These are phyloP conservation scores for Odontomachus brunneus DNA, from an alignment of 1,140 invertebrate species.

Conservation along the genomic window DNA sequence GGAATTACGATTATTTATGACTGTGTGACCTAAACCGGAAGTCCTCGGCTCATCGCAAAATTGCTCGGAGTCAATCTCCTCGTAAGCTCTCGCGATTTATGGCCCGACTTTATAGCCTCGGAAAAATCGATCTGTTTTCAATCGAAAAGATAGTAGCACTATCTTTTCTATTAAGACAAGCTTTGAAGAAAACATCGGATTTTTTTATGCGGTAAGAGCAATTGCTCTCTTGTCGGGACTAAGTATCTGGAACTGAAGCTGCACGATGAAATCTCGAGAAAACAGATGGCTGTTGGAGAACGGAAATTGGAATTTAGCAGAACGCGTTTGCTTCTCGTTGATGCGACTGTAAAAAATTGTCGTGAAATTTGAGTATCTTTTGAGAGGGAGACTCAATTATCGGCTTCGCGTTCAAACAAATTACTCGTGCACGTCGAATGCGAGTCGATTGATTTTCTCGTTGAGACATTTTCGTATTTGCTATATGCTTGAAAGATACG, in stretches of 20 bases:
- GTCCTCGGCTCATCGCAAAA: conserved; percentile 30
- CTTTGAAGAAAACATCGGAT: background rate
- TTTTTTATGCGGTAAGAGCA: too few species aligned
- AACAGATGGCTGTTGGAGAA: too few species aligned
- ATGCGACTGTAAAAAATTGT: background rate
- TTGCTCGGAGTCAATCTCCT: conserved; percentile 39
- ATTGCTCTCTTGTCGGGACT: too few species aligned
- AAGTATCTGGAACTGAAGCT: too few species aligned
- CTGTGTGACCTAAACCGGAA: conserved; percentile 26
- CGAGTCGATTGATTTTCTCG: background rate
- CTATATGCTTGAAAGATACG: conserved; percentile 8
- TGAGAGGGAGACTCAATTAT: background rate
- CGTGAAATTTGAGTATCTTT: background rate
- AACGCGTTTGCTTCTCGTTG: too few species aligned
- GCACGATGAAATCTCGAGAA: too few species aligned
- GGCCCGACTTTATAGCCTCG: background rate
- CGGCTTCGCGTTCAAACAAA: background rate
- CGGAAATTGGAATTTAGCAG: too few species aligned
- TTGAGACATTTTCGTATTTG: background rate
- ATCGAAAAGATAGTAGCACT: background rate
- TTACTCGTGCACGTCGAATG: background rate
- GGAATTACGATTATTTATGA: conserved; percentile 60
- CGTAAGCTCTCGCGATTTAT: conserved; percentile 32
- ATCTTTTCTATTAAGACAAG: too few species aligned
- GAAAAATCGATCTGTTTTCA: background rate